phyloP scores from a whole-genome alignment of 2,797 vertebrate species.

The Anas bernieri region DNA sequence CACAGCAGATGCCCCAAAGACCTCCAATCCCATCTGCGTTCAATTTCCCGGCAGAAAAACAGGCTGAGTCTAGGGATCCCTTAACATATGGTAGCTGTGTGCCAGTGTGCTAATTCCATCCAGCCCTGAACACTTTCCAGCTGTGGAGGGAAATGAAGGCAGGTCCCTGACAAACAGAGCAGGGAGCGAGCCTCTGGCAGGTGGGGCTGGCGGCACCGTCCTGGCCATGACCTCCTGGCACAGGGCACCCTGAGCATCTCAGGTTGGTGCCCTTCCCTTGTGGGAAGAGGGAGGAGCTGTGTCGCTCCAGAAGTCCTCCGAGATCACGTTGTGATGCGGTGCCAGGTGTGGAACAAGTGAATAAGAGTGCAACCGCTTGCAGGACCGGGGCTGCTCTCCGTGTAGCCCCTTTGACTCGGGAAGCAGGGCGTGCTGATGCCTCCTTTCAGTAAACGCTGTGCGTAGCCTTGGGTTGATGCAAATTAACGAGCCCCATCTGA shows the following conservation, averaged over 20 bases:
- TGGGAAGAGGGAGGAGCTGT: neutral
- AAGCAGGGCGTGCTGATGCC: neutral
- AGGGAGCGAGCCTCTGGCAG: slow-evolving; percentile 11
- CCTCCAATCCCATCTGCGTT: neutral
- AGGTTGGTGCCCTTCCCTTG: neutral
- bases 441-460: neutral
- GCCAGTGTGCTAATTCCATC: slow-evolving; percentile 7
- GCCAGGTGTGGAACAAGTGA: neutral
- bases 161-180: slow-evolving; percentile 6
- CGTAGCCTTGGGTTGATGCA: neutral
- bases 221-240: slow-evolving; percentile 24
- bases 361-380: neutral
- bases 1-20: neutral
- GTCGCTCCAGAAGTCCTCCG: neutral
- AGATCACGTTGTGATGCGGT: neutral
- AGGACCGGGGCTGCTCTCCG: neutral
- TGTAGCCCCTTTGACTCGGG: neutral
- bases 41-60: slow-evolving; percentile 5
- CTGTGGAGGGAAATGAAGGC: slow-evolving; percentile 44
- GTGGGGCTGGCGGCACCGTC: slow-evolving; percentile 42
- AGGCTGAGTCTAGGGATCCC: slow-evolving; percentile 5
- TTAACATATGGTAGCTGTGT: slow-evolving; percentile 39
- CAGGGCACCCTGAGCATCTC: neutral
- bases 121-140: slow-evolving; percentile 50
- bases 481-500: slow-evolving; percentile 29